These are phyloP conservation scores for Lophotriccus pileatus DNA, from an alignment of 2,797 vertebrate genomes.

Conservation along the genomic window DNA sequence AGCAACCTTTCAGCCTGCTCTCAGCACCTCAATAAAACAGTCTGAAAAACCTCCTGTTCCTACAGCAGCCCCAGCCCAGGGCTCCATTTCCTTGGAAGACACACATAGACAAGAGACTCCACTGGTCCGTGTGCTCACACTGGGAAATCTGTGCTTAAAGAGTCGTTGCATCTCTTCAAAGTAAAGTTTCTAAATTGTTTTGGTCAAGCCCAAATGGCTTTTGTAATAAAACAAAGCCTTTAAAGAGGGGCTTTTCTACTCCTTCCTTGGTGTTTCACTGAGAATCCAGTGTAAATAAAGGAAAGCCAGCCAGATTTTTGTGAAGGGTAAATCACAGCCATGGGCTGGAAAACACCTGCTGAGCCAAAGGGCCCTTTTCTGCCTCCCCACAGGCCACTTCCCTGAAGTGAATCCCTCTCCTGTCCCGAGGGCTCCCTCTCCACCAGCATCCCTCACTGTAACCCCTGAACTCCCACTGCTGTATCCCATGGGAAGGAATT, in stretches of 20 bases:
- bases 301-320: neutral
- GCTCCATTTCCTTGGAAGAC: accelerated
- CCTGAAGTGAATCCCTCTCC: accelerated
- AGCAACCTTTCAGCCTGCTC: neutral
- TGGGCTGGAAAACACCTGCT: neutral
- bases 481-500: no score
- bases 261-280: neutral
- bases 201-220: neutral
- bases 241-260: neutral
- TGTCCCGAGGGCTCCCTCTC: accelerated
- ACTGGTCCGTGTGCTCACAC: accelerated
- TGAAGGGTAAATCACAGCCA: neutral
- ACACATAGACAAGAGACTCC: no score
- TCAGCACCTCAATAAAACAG: no score
- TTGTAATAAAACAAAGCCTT: neutral
- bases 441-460: accelerated
- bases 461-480: accelerated
- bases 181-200: neutral
- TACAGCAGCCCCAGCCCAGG: accelerated
- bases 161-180: neutral
- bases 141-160: accelerated
- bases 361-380: accelerated
- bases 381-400: no score
- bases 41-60: neutral
- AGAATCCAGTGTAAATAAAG: accelerated